Conservation (phyloP, 2,113 vertebrate species). For the Scomber scombrus region DNA sequence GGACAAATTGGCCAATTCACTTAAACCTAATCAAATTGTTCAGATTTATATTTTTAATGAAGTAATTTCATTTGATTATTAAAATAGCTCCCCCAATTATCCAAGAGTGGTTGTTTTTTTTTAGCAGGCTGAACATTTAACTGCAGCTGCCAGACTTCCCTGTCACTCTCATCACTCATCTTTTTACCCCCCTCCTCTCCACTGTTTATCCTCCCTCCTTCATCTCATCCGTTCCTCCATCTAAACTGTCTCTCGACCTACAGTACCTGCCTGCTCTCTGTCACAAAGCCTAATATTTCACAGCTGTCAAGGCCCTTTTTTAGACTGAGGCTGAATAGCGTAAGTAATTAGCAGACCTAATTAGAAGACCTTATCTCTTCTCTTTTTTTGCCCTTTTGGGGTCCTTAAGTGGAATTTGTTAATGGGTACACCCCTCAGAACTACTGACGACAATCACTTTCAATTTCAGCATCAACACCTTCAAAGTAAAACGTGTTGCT, state of each 20-base stretch:
- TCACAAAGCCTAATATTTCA: conserved; percentile 32
- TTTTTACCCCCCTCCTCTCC: neutral
- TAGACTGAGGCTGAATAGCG: conserved; percentile 14
- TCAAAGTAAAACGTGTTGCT: neutral
- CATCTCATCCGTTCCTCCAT: conserved; percentile 14
- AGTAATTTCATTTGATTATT: neutral
- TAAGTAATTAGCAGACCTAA: conserved; percentile 9
- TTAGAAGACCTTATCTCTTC: neutral
- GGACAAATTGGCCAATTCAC: neutral
- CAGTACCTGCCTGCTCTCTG: neutral
- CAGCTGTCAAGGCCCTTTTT: conserved; percentile 32
- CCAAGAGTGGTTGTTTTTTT: neutral
- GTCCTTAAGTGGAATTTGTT: neutral
- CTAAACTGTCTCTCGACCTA: conserved; percentile 14
- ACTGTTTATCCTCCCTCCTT: conserved; percentile 12
- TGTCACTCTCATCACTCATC: conserved; percentile 7
- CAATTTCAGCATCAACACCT: neutral
- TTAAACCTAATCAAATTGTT: neutral
- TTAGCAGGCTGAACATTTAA: neutral
- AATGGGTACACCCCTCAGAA: neutral
- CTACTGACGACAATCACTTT: neutral
- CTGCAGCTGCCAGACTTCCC: neutral
- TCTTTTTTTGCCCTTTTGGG: neutral
- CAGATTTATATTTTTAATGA: neutral
- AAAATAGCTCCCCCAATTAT: neutral